Evolutionary conservation across 1,140 invertebrate genomes (phyloP).

Genomic region (Zaprionus gabonicus): DNA sequence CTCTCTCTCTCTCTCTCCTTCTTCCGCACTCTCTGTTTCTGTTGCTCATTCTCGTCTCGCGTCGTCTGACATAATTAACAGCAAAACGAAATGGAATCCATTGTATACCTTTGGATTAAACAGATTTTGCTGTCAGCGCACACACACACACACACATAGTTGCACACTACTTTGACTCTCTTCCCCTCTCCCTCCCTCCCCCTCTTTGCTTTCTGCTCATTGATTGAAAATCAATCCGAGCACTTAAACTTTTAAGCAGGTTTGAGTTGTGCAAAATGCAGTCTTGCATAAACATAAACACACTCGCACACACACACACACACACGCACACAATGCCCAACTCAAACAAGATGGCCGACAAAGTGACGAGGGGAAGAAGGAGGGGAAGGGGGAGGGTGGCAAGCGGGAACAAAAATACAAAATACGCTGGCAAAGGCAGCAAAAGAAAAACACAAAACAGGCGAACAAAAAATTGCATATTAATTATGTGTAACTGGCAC

Average conservation of each 20-base stretch:
- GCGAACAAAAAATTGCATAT: conserved; percentile 75
- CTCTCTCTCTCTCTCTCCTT: background rate
- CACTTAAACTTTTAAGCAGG: conserved; percentile 73
- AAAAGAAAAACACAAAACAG: conserved; percentile 57
- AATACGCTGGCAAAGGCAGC: conserved; percentile 47
- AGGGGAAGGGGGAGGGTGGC: background rate
- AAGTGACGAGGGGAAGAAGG: conserved; percentile 26
- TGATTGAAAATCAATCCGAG: conserved; percentile 76
- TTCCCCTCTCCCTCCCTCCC: background rate
- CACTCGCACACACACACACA: conserved; percentile 43
- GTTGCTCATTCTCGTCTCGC: background rate
- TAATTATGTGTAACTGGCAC: conserved; percentile 82
- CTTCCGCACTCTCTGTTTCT: background rate
- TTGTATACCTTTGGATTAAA: conserved; percentile 39
- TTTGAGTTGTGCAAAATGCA: conserved; percentile 78
- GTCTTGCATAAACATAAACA: conserved; percentile 75
- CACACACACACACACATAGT: conserved; percentile 19
- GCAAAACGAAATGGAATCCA: conserved; percentile 33
- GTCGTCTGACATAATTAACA: conserved; percentile 44
- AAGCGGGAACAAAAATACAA: conserved; percentile 56
- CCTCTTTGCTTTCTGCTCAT: conserved; percentile 24
- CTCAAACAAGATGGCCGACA: conserved; percentile 67
- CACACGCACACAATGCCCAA: conserved; percentile 34
- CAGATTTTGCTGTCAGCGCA: conserved; percentile 38
- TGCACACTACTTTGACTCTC: conserved; percentile 4